A percentile compares a stretch with the other conserved stretches of the same genome.
Conservation (phyloP, 2,888 invertebrate species). For the Trichopoda pennipes region DNA sequence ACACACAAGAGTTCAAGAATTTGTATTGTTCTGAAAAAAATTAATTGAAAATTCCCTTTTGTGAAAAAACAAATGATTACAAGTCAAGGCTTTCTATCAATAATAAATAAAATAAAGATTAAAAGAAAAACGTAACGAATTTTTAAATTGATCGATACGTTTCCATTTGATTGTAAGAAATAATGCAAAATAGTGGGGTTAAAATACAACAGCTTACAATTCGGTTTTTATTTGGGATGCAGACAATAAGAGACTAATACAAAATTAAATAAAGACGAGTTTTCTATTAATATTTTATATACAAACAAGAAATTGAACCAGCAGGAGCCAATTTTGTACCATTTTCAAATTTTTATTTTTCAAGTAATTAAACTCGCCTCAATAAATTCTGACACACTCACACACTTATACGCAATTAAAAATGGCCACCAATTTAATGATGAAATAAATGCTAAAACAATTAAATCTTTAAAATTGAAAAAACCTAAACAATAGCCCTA, state of each 20-base stretch:
- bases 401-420: constrained; percentile 12
- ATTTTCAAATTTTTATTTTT: constrained; percentile 49
- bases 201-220: constrained; percentile 35
- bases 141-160: constrained; percentile 47
- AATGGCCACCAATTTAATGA: constrained; percentile 64
- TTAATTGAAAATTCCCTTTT: constrained; percentile 18
- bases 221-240: neutral
- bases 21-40: constrained; percentile 1
- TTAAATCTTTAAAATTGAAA: neutral
- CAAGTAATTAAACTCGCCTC: constrained; percentile 45
- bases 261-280: constrained; percentile 33
- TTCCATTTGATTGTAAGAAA: constrained; percentile 33
- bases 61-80: constrained; percentile 26
- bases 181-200: constrained; percentile 38
- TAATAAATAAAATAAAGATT: neutral
- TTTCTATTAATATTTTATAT: constrained; percentile 20
- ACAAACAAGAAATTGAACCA: constrained; percentile 13
- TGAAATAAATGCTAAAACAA: constrained; percentile 29
- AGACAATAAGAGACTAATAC: constrained; percentile 24
- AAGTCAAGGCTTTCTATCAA: constrained; percentile 51
- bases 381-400: constrained; percentile 42
- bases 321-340: constrained; percentile 19
- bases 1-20: constrained; percentile 1
- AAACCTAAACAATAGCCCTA: neutral
- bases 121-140: neutral